Base-by-base conservation (phyloP, 1,140 invertebrate species). In the Zophobas atratus region DNA sequence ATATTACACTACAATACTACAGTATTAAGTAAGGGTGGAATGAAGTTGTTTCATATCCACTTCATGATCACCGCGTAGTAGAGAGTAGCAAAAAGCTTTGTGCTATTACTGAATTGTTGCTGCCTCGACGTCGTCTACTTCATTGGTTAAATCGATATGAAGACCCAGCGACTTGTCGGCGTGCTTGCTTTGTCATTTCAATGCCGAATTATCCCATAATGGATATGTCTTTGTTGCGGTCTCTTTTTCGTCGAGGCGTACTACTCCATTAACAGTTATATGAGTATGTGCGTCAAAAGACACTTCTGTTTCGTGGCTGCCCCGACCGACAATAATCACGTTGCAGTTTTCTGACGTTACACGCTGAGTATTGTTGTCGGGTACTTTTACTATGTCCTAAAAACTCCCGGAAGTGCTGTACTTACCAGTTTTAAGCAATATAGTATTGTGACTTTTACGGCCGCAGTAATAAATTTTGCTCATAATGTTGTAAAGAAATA, bases 101-200 rank as follows among this genome's bases (percentile, higher is more conserved):
- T 39, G 36, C n/a, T 60, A 60, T 60, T 60, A 36, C 3, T 33
- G 56, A 35, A 60, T 60, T 39, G 56, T 60, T 39, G 36, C 2
- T 35, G 33, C 3, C 35, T 5, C 38, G 38, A 38, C 36, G 36
- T 32, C 49, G 36, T 32, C 49, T 53, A 2, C 4, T 32, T 8
- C 20, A 53, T 53, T 60, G 36, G 43, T 46, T 46, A 46, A 60
- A 60, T 60, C 56, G 36, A 60, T 60, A 20, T 57, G 35, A 36
- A 60, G 56, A 8, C 8, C 43, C 43, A 6, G 4, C 56, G 56
- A 60, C 56, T 36, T 60, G 35, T 36, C 56, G 56, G 56, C 36
- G 56, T 60, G 34, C 56, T 60, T 60, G 56, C 56, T 60, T 60
- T 60, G 35, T 60, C 56, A 60, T 60, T 60, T 60, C 38, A 60